A percentile compares a stretch with the other conserved stretches of the same genome.
Evolutionary conservation across 1,140 invertebrate species (phyloP).

Genomic region (Papilio glaucus): DNA sequence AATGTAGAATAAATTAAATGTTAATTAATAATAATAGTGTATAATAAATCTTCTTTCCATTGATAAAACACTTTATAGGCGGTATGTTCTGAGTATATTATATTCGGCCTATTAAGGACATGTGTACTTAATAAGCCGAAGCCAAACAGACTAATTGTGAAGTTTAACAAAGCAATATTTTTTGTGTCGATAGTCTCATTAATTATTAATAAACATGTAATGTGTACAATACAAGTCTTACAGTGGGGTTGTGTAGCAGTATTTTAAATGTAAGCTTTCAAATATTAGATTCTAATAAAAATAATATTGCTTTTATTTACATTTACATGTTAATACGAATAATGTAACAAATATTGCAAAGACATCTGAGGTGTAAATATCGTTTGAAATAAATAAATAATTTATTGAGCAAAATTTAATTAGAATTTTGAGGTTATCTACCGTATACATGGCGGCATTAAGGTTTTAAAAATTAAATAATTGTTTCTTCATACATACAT

Average conservation of each 20-base stretch:
- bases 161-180: background rate
- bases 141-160: background rate
- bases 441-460: background rate
- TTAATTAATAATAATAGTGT: too few relatives aligned
- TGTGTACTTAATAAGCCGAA: background rate
- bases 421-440: background rate
- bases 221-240: too few relatives aligned
- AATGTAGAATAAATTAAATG: conserved; percentile 1
- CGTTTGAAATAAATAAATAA: too few relatives aligned
- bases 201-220: too few relatives aligned
- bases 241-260: too few relatives aligned
- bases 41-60: background rate
- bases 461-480: too few relatives aligned
- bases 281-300: too few relatives aligned
- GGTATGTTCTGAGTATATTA: background rate
- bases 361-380: too few relatives aligned
- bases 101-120: background rate
- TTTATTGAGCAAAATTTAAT: background rate
- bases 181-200: background rate
- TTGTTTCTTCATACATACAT: too few relatives aligned
- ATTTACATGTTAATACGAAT: background rate
- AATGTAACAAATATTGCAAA: too few relatives aligned
- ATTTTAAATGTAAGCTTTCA: too few relatives aligned
- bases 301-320: too few relatives aligned
- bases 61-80: background rate